Evolutionary conservation across 2,797 vertebrate species (phyloP).

Genomic region (Oreortyx pictus): DNA sequence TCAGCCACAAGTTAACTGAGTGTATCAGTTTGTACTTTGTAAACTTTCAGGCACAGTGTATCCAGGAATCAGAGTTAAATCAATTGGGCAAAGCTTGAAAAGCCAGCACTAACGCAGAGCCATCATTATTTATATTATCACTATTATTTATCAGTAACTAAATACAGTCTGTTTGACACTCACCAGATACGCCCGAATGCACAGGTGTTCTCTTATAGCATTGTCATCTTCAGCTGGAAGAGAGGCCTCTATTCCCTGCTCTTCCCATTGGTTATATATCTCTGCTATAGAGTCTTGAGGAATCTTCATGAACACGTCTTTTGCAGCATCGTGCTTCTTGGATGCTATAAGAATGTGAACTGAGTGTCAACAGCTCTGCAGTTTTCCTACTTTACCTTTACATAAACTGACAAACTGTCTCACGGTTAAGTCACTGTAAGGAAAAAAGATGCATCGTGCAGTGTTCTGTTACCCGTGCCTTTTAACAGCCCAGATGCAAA

Average conservation of each 20-base stretch:
- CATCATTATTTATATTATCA: background rate
- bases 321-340: conserved; percentile 96
- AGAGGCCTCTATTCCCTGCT: conserved; percentile 84
- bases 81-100: background rate
- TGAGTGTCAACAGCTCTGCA: conserved; percentile 21
- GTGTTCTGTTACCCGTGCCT: background rate
- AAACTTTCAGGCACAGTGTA: background rate
- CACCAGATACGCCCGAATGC: conserved; percentile 96
- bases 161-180: conserved; percentile 33
- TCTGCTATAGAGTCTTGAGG: conserved; percentile 95
- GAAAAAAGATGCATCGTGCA: background rate
- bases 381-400: background rate
- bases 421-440: background rate
- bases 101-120: background rate
- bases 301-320: conserved; percentile 94
- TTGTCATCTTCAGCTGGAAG: conserved; percentile 93
- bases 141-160: background rate
- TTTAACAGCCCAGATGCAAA: background rate
- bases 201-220: conserved; percentile 94
- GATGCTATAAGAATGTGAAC: conserved; percentile 80
- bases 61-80: background rate
- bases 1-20: too few species aligned
- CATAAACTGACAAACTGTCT: background rate
- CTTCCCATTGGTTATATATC: conserved; percentile 92
- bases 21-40: background rate